phyloP scores from a whole-genome alignment of 2,888 invertebrate species.

The Trichopoda pennipes region DNA sequence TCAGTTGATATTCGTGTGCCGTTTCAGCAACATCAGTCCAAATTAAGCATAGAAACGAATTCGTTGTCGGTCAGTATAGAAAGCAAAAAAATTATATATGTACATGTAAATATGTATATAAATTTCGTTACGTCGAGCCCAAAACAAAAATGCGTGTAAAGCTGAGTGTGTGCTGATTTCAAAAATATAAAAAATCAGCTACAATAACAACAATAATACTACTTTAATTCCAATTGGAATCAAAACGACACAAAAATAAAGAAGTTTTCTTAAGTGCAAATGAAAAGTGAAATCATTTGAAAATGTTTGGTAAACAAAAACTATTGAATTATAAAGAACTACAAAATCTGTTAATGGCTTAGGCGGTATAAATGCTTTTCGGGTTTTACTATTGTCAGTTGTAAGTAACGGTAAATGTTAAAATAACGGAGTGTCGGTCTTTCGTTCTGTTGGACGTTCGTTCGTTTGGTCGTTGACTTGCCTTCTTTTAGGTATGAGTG shows the following conservation, averaged over 20 bases:
- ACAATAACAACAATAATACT: slow-evolving; percentile 22
- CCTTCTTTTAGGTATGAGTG: slow-evolving; percentile 2
- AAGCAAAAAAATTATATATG: neutral
- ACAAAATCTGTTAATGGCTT: slow-evolving; percentile 25
- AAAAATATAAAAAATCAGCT: slow-evolving; percentile 41
- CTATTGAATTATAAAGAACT: slow-evolving; percentile 16
- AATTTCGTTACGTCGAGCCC: slow-evolving; percentile 36
- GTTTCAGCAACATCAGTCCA: slow-evolving; percentile 70
- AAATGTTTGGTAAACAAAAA: slow-evolving; percentile 12
- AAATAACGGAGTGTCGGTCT: slow-evolving; percentile 33
- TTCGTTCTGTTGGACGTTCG: slow-evolving; percentile 7
- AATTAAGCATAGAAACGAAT: slow-evolving; percentile 18
- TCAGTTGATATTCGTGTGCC: slow-evolving; percentile 73
- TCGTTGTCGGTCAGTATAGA: slow-evolving; percentile 6
- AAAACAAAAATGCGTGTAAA: slow-evolving; percentile 21
- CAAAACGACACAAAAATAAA: slow-evolving; percentile 16
- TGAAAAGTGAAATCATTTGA: slow-evolving; percentile 34
- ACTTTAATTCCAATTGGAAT: slow-evolving; percentile 22
- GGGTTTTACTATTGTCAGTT: neutral
- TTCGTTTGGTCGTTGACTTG: slow-evolving; percentile 25
- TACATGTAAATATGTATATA: no score
- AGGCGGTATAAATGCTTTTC: slow-evolving; percentile 38
- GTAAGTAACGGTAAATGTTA: neutral
- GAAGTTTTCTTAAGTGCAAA: slow-evolving; percentile 13
- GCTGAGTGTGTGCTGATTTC: slow-evolving; percentile 8